phyloP scores from a whole-genome alignment of 2,888 invertebrate species.

The Pammene aurita region DNA sequence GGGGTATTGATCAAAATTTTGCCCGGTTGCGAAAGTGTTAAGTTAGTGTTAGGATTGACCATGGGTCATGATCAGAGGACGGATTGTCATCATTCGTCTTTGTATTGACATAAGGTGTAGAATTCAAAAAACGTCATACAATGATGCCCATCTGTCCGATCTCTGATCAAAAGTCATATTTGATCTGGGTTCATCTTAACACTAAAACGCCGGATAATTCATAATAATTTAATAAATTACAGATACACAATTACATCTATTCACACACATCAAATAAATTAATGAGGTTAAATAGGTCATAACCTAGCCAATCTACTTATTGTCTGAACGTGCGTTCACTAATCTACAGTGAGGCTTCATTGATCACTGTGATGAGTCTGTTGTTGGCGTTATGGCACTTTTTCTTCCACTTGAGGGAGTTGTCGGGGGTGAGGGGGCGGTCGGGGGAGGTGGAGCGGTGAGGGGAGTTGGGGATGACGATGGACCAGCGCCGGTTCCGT shows the following conservation, averaged over 20 bases:
- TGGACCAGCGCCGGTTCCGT: slow-evolving; percentile 88
- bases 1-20: no score
- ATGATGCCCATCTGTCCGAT: no score
- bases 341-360: slow-evolving; percentile 86
- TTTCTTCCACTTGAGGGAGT: slow-evolving; percentile 76
- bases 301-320: slow-evolving; percentile 73
- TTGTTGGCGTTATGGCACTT: slow-evolving; percentile 83
- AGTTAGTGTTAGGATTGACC: no score
- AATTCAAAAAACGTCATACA: no score
- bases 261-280: slow-evolving; percentile 82
- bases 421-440: slow-evolving; percentile 65
- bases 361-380: slow-evolving; percentile 90
- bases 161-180: no score
- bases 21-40: no score
- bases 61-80: no score
- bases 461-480: slow-evolving; percentile 80
- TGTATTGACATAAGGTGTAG: no score
- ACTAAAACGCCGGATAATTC: slow-evolving; percentile 43
- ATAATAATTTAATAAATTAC: slow-evolving; percentile 81
- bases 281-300: slow-evolving; percentile 81
- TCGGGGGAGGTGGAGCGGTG: slow-evolving; percentile 60
- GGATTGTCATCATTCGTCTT: no score
- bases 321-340: slow-evolving; percentile 70
- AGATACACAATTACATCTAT: slow-evolving; percentile 77
- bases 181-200: background rate